A percentile compares a stretch with the other conserved stretches of the same genome.
Conservation (phyloP, 2,888 invertebrate genomes). For the Balanococcus diminutus region DNA sequence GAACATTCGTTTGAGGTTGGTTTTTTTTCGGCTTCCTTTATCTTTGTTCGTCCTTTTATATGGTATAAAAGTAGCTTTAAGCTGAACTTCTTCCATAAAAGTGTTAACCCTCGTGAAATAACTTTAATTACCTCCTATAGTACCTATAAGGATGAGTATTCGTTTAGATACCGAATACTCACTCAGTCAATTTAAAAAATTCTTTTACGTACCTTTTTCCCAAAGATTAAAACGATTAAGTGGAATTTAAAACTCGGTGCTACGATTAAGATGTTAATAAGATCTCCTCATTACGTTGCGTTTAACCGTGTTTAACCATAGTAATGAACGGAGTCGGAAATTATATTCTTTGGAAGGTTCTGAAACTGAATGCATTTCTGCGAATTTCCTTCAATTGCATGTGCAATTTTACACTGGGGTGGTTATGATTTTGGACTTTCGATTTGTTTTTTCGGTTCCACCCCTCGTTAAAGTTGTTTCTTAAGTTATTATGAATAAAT, state of each 20-base stretch:
- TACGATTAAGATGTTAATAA: not conserved
- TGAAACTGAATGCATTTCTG: too few species aligned
- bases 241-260: not conserved
- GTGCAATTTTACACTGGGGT: too few species aligned
- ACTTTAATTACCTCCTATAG: slow-evolving; percentile 52
- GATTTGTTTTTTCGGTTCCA: too few species aligned
- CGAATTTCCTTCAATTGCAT: too few species aligned
- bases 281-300: not conserved
- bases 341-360: too few species aligned
- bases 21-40: not conserved
- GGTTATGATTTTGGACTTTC: too few species aligned
- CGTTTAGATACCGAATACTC: slow-evolving; percentile 12
- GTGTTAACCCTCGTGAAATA: slow-evolving; percentile 8
- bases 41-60: not conserved
- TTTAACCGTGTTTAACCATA: not conserved
- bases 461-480: too few species aligned
- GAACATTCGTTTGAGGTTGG: slow-evolving; percentile 1
- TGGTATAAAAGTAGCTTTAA: not conserved
- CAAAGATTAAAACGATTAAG: not conserved
- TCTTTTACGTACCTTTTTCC: not conserved
- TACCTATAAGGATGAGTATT: slow-evolving; percentile 41
- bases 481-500: too few species aligned
- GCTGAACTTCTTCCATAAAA: not conserved
- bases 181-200: not conserved
- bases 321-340: too few species aligned